These are phyloP conservation scores for Alligator mississippiensis DNA, from an alignment of 2,113 vertebrate species.

Conservation along the genomic window DNA sequence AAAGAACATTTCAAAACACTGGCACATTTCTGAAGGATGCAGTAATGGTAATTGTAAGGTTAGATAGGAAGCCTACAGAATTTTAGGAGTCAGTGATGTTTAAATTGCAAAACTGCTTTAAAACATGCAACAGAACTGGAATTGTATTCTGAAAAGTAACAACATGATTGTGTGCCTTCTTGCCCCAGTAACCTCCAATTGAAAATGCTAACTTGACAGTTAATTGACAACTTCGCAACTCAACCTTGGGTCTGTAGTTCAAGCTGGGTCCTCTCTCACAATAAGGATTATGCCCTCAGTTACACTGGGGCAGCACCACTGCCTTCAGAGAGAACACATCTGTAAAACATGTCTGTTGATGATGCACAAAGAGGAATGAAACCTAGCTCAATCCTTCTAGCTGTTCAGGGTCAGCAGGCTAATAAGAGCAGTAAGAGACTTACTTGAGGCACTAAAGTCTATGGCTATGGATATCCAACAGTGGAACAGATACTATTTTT, in stretches of 20 bases:
- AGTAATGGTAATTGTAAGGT: background rate
- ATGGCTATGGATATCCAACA: rapidly evolving
- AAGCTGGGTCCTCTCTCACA: background rate
- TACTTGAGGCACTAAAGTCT: background rate
- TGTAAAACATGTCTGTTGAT: background rate
- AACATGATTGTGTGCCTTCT: background rate
- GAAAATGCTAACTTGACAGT: background rate
- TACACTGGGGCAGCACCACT: background rate
- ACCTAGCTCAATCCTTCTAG: background rate
- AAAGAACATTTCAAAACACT: background rate
- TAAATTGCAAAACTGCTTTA: background rate
- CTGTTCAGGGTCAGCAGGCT: background rate
- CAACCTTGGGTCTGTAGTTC: background rate
- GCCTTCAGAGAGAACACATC: too few species aligned
- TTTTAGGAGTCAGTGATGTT: background rate
- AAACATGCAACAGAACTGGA: background rate
- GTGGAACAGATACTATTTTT: background rate
- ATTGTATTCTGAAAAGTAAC: background rate
- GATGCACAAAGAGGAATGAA: background rate
- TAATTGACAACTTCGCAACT: background rate
- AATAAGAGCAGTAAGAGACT: background rate
- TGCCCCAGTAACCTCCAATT: rapidly evolving
- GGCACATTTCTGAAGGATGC: background rate
- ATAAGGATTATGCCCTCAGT: background rate
- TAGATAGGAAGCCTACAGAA: background rate